phyloP scores from a whole-genome alignment of 2,888 invertebrate genomes.

The Norana najaformis region DNA sequence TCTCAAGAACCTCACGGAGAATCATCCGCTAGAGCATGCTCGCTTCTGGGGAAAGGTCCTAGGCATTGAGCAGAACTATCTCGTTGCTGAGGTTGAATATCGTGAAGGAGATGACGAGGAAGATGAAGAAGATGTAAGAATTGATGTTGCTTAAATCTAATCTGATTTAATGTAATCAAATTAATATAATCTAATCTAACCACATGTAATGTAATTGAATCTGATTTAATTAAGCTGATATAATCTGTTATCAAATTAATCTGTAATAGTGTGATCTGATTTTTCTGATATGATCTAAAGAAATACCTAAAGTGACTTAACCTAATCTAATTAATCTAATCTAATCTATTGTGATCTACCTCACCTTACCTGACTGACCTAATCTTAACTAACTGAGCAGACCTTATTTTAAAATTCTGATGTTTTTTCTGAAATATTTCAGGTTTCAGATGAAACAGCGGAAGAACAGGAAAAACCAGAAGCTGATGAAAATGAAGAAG shows the following conservation, averaged over 20 bases:
- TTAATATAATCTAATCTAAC: background rate
- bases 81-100: slow-evolving; percentile 77
- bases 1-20: slow-evolving; percentile 70
- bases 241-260: background rate
- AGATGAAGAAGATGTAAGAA: slow-evolving; percentile 64
- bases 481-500: slow-evolving; percentile 54
- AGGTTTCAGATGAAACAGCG: slow-evolving; percentile 48
- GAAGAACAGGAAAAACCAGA: slow-evolving; percentile 61
- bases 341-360: background rate
- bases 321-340: background rate
- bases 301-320: background rate
- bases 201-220: background rate
- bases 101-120: slow-evolving; percentile 74
- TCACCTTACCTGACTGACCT: background rate
- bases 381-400: background rate
- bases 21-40: slow-evolving; percentile 59
- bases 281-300: background rate
- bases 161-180: background rate
- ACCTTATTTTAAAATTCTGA: background rate
- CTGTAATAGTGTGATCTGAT: no score
- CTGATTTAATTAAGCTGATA: background rate
- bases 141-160: background rate
- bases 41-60: slow-evolving; percentile 87
- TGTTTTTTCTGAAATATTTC: background rate
- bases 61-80: slow-evolving; percentile 78